phyloP scores from a whole-genome alignment of 2,113 vertebrate species.

The Mystacornis crossleyi region DNA sequence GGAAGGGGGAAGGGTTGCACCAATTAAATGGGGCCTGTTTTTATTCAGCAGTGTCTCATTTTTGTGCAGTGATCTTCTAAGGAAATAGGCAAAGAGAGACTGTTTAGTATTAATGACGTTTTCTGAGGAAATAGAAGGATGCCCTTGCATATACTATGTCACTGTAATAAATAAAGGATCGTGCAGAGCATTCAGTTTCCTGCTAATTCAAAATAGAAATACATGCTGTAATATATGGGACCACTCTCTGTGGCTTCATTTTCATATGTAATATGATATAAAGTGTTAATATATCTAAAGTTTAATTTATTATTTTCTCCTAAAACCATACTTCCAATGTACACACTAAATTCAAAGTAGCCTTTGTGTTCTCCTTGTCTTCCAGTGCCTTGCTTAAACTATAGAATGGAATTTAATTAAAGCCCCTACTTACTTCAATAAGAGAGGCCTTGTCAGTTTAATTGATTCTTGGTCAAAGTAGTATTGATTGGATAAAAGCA shows the following conservation, averaged over 20 bases:
- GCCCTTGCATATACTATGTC: neutral
- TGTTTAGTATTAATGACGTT: neutral
- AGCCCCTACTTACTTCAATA: constrained; percentile 62
- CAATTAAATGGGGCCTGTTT: neutral
- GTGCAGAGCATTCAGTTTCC: neutral
- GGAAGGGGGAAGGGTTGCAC: neutral
- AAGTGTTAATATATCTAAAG: neutral
- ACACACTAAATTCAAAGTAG: neutral
- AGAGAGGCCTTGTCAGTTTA: constrained; percentile 71
- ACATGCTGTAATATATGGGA: neutral
- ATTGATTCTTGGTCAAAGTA: constrained; percentile 77
- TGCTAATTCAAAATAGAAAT: neutral
- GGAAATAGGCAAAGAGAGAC: neutral
- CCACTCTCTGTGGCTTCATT: neutral
- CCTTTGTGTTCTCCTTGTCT: neutral
- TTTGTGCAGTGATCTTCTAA: neutral
- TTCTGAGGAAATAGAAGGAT: neutral
- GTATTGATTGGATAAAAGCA: constrained; percentile 83
- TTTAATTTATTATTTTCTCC: neutral
- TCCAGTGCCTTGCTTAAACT: constrained; percentile 29
- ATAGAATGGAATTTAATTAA: constrained; percentile 77
- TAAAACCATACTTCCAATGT: neutral
- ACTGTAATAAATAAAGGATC: neutral
- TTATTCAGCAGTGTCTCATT: neutral
- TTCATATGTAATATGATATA: neutral